phyloP scores from a whole-genome alignment of 2,888 invertebrate genomes.

The Zonitis immaculata region DNA sequence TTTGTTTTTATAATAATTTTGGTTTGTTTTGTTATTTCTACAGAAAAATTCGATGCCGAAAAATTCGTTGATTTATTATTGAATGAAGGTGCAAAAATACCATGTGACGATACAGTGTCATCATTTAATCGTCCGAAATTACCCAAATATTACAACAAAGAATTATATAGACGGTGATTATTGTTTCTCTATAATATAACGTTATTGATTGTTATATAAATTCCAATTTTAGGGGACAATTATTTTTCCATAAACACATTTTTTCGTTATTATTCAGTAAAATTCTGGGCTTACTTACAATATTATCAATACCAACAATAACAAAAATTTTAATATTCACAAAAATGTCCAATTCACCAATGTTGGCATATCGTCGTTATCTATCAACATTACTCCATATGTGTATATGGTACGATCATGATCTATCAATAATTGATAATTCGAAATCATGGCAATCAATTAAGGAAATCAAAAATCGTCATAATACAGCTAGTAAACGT shows the following conservation, averaged over 20 bases:
- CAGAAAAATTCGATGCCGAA: slow-evolving; percentile 16
- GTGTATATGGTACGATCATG: slow-evolving; percentile 70
- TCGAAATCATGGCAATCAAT: slow-evolving; percentile 66
- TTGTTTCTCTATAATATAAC: neutral
- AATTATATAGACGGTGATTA: slow-evolving; percentile 59
- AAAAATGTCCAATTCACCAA: slow-evolving; percentile 60
- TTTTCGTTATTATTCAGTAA: slow-evolving; percentile 67
- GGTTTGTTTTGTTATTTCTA: no score
- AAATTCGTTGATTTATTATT: slow-evolving; percentile 40
- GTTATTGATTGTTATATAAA: neutral
- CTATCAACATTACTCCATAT: slow-evolving; percentile 73
- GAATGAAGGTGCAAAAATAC: slow-evolving; percentile 47
- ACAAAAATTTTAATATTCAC: slow-evolving; percentile 66
- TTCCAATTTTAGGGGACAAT: slow-evolving; percentile 63
- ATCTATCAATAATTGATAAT: slow-evolving; percentile 47
- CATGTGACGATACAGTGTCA: slow-evolving; percentile 51
- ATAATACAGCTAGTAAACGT: slow-evolving; percentile 58
- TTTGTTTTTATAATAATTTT: no score
- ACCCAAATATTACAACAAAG: slow-evolving; percentile 64
- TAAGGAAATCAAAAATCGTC: slow-evolving; percentile 61
- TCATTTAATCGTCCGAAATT: slow-evolving; percentile 51
- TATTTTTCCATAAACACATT: slow-evolving; percentile 64
- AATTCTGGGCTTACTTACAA: slow-evolving; percentile 68
- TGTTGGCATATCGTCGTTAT: slow-evolving; percentile 70
- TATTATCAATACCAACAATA: slow-evolving; percentile 70